phyloP scores from a whole-genome alignment of 2,888 invertebrate species.

The Chironomus riparius region DNA sequence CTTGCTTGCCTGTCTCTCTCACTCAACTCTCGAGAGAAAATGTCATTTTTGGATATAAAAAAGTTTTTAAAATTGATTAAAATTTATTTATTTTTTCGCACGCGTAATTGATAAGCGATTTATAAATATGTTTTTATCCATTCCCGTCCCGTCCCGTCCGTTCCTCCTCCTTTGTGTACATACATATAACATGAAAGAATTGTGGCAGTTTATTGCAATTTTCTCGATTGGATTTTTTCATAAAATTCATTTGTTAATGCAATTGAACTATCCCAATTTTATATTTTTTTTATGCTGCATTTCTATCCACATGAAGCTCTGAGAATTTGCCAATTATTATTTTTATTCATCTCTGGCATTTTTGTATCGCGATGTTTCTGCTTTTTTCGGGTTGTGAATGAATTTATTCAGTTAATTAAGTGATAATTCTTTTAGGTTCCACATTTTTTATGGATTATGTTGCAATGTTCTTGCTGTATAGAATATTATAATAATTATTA shows the following conservation, averaged over 20 bases:
- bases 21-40: neutral
- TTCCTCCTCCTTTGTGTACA: neutral
- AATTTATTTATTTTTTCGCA: neutral
- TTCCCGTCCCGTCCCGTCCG: neutral
- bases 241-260: slow-evolving; percentile 12
- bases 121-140: neutral
- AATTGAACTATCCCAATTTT: neutral
- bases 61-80: slow-evolving; percentile 7
- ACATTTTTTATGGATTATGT: no score
- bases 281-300: neutral
- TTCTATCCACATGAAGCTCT: neutral
- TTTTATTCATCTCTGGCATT: neutral
- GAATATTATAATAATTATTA: neutral
- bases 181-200: neutral
- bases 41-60: neutral
- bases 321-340: neutral
- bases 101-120: slow-evolving; percentile 11
- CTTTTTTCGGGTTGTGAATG: neutral
- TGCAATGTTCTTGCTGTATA: neutral
- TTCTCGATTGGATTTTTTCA: slow-evolving; percentile 12
- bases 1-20: neutral
- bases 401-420: slow-evolving; percentile 14
- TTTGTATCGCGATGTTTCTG: neutral
- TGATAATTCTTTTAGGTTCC: neutral
- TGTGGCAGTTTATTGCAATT: slow-evolving; percentile 7